phyloP scores from a whole-genome alignment of 2,797 vertebrate genomes.

The Macroramphosus scolopax region DNA sequence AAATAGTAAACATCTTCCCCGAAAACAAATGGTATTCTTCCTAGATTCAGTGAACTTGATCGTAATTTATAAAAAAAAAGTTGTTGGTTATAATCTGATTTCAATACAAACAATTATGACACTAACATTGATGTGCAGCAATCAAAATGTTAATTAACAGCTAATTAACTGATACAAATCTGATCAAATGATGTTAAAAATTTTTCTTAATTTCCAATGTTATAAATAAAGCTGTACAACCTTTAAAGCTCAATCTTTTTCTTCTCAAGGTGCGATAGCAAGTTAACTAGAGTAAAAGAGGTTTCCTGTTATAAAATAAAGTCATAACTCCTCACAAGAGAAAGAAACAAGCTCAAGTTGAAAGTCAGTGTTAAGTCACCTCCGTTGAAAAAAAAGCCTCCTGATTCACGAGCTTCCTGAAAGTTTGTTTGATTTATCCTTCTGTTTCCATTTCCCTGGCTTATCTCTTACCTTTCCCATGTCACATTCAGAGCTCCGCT shows the following conservation, averaged over 20 bases:
- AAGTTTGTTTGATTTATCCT: slow-evolving; percentile 10
- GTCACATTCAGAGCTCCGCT: slow-evolving; percentile 61
- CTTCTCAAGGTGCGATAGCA: too few species aligned
- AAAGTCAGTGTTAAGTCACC: slow-evolving; percentile 4
- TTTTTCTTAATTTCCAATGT: too few species aligned
- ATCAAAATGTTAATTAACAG: background rate
- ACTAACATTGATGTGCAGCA: too few species aligned
- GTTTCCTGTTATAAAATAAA: slow-evolving; percentile 7
- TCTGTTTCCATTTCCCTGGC: slow-evolving; percentile 11
- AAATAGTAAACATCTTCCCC: slow-evolving; percentile 3
- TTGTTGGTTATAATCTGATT: too few species aligned
- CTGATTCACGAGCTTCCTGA: slow-evolving; percentile 8
- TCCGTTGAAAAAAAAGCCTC: background rate
- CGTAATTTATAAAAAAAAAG: background rate
- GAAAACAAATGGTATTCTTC: slow-evolving; percentile 5
- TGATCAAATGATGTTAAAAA: background rate
- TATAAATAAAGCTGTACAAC: too few species aligned
- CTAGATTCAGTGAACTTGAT: background rate
- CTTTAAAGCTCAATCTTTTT: too few species aligned
- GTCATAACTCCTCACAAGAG: slow-evolving; percentile 8
- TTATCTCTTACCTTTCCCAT: slow-evolving; percentile 70
- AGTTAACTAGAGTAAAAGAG: too few species aligned
- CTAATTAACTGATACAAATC: background rate
- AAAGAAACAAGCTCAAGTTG: slow-evolving; percentile 6
- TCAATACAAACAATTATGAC: too few species aligned